Percentiles rank a stretch among this genome's conserved stretches.
phyloP scores from a whole-genome alignment of 2,113 vertebrate species.

The Silurus meridionalis region DNA sequence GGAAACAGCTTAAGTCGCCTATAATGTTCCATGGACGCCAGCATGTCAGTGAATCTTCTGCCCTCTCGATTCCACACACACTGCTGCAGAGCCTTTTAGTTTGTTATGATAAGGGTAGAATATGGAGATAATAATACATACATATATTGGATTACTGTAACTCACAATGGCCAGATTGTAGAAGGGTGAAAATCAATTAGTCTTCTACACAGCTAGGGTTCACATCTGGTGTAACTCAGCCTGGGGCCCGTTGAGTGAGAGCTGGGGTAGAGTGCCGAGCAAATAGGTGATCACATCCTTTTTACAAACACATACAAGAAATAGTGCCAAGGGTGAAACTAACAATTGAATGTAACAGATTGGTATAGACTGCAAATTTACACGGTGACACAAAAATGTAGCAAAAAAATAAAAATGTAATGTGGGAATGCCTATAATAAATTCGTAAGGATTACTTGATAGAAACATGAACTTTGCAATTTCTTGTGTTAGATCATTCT shows the following conservation, averaged over 20 bases:
- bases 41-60: conserved; percentile 26
- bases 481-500: conserved; percentile 26
- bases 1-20: conserved; percentile 44
- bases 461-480: conserved; percentile 36
- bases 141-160: conserved; percentile 69
- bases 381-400: neutral
- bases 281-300: conserved; percentile 79
- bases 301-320: conserved; percentile 14
- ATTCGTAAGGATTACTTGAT: conserved; percentile 13
- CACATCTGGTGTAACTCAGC: conserved; percentile 91
- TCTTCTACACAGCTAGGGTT: conserved; percentile 74
- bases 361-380: neutral
- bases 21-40: conserved; percentile 46
- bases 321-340: conserved; percentile 1
- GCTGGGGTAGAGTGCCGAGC: conserved; percentile 67
- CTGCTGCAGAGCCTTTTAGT: conserved; percentile 12
- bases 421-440: conserved; percentile 7
- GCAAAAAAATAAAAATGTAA: neutral
- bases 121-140: conserved; percentile 65
- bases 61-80: conserved; percentile 37
- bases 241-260: conserved; percentile 69
- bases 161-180: conserved; percentile 83
- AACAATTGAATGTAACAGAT: neutral
- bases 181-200: conserved; percentile 87
- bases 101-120: conserved; percentile 46